Base-by-base conservation (phyloP, 1,140 invertebrate genomes). In the Olivierus martensii region DNA sequence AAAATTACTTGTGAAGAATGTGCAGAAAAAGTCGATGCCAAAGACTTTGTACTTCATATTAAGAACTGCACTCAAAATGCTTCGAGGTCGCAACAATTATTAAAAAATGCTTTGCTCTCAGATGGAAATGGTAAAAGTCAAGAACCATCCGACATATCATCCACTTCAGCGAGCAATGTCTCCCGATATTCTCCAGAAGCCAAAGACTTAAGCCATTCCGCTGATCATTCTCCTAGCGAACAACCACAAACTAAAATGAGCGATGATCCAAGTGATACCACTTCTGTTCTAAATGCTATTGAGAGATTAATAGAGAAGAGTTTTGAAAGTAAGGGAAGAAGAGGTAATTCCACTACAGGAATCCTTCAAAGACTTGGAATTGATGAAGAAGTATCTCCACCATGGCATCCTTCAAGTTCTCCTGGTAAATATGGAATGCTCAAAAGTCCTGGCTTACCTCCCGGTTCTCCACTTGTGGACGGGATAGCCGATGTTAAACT, bases 291-390 rank as follows among this genome's bases (percentile, higher is more conserved):
- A 3, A 92, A 89, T 67, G 90, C 91, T 9, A 89, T 96, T 62
- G 91, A 97, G 70, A 92, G 91, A 64, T 75, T 97, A 56, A 95
- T 97, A 65, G 90, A 94, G 66, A 94, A 93, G 66, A 94, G 90
- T 69, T 95, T 96, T 65, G 90, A 93, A 64, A 83, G 43, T 83
- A 88, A 66, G 75, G 60, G 84, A n/a, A 51, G 28, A 51, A n/a
- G 15, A n/a, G 47, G 49, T 39, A 43, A 60, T 55, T 84, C 17
- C 84, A 51, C 44, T 15, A 52, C 84, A 10, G 91, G 87, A 65
- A 93, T 92, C 58, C 69, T 92, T 9, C 91, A 91, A 65, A 75
- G 88, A 49, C 69, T 92, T 57, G 88, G 88, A 15, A 92, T 93
- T 63, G 89, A 92, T 62, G 89, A 93, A 47, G 61, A 62, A 52